Percentiles rank a stretch among this genome's conserved stretches.
These are phyloP conservation scores for Geodia barretti DNA, from an alignment of 37 sponge, comb jelly and placozoan species.

Conservation along the genomic window DNA sequence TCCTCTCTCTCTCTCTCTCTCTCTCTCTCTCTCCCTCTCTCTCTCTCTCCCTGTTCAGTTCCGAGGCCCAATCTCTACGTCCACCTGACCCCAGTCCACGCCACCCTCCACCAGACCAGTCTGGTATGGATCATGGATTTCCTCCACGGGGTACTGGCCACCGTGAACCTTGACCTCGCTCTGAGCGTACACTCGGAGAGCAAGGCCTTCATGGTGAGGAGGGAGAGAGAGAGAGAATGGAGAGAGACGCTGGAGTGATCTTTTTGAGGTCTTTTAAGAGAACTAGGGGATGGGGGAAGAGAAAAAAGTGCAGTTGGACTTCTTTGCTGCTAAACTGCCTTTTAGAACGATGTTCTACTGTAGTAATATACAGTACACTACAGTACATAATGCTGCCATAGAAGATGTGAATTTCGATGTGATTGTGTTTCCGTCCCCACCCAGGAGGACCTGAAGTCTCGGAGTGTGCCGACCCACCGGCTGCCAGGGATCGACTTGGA, in stretches of 20 bases:
- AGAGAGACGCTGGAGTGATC: neutral
- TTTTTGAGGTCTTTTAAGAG: too few species aligned
- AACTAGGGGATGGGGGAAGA: neutral
- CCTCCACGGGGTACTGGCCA: constrained; percentile 52
- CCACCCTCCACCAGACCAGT: constrained; percentile 71
- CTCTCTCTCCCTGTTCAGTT: constrained; percentile 29
- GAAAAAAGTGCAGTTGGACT: neutral
- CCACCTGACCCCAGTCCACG: constrained; percentile 71
- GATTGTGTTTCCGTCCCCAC: too few species aligned
- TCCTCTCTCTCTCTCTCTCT: neutral
- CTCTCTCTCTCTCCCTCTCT: constrained; percentile 9
- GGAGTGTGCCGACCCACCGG: constrained; percentile 7
- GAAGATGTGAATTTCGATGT: too few species aligned
- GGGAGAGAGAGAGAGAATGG: neutral
- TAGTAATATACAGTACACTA: neutral
- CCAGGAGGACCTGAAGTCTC: constrained; percentile 25
- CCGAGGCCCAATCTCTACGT: constrained; percentile 79
- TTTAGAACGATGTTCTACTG: neutral
- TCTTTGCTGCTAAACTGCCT: neutral
- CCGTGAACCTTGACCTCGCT: constrained; percentile 70
- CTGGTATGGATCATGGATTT: constrained; percentile 83
- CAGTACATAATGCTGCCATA: too few species aligned
- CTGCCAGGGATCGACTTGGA: constrained; percentile 52
- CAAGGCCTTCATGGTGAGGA: constrained; percentile 48
- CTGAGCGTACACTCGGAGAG: constrained; percentile 37